Evolutionary conservation across 2,113 vertebrate genomes (phyloP).

Genomic region (Dissostichus mawsoni): DNA sequence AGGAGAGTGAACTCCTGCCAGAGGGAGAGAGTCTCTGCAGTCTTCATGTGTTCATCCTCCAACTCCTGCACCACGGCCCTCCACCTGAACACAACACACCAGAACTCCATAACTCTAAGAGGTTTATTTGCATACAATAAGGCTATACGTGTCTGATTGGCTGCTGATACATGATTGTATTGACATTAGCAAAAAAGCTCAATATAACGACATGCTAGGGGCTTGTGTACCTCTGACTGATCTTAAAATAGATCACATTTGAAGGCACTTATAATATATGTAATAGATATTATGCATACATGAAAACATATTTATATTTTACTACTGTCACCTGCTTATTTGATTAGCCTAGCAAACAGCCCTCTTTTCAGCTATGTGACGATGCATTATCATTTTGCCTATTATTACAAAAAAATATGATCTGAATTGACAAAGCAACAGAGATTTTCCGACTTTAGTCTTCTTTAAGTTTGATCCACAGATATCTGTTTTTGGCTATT

Average conservation of each 20-base stretch:
- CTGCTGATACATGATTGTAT: not conserved
- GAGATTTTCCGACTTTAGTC: not conserved
- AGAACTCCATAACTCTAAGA: too few relatives aligned
- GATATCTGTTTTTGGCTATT: not conserved
- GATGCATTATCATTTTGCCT: too few relatives aligned
- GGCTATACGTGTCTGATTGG: not conserved
- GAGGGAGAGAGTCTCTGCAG: constrained; percentile 71
- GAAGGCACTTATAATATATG: too few relatives aligned
- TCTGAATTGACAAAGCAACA: not conserved
- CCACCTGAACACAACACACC: constrained; percentile 82
- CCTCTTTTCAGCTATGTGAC: too few relatives aligned
- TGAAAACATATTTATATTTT: too few relatives aligned
- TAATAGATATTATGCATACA: too few relatives aligned
- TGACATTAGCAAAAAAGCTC: too few relatives aligned
- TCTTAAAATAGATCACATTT: too few relatives aligned
- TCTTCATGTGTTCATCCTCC: constrained; percentile 73
- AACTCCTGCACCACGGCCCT: constrained; percentile 80
- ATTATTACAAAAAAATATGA: not conserved
- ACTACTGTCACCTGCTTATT: too few relatives aligned
- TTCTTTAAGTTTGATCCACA: not conserved
- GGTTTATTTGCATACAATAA: not conserved
- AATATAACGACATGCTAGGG: too few relatives aligned
- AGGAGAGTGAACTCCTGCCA: constrained; percentile 83
- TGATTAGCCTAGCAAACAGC: too few relatives aligned
- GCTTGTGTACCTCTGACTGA: too few relatives aligned